These are phyloP conservation scores for Drosophila carrolli DNA, from an alignment of 1,140 invertebrate species.

Conservation along the genomic window DNA sequence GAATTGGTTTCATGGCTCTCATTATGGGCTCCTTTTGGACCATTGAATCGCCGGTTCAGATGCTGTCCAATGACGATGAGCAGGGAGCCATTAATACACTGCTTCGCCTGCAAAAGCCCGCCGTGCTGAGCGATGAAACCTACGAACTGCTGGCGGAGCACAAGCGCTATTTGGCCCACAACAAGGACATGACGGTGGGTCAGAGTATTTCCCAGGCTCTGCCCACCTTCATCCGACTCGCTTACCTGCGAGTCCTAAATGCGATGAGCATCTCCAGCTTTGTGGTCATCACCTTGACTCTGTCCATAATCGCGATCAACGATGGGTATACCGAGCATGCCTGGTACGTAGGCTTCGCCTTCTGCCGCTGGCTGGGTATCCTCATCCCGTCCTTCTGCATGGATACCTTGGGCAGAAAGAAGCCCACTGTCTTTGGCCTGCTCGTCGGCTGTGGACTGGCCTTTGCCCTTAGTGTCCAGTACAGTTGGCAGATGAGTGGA, in stretches of 20 bases:
- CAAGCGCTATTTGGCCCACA: slow-evolving; percentile 57
- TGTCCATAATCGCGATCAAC: not conserved
- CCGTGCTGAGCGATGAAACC: slow-evolving; percentile 48
- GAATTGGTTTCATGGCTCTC: slow-evolving; percentile 43
- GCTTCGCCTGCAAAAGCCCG: slow-evolving; percentile 56
- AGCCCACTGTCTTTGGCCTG: slow-evolving; percentile 37
- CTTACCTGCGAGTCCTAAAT: slow-evolving; percentile 42
- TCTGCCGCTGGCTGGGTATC: slow-evolving; percentile 29
- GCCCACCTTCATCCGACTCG: slow-evolving; percentile 29
- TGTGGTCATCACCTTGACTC: not conserved
- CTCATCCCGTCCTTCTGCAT: slow-evolving; percentile 10
- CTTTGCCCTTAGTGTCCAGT: slow-evolving; percentile 42
- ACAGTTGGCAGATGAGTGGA: not conserved
- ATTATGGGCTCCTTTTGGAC: slow-evolving; percentile 12
- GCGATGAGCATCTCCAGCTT: slow-evolving; percentile 51
- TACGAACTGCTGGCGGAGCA: slow-evolving; percentile 61
- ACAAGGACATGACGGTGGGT: slow-evolving; percentile 31
- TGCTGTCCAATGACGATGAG: slow-evolving; percentile 56
- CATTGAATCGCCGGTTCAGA: slow-evolving; percentile 63
- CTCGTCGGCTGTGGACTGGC: slow-evolving; percentile 22
- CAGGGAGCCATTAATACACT: slow-evolving; percentile 48
- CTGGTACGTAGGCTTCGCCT: slow-evolving; percentile 36
- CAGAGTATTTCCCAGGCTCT: slow-evolving; percentile 45
- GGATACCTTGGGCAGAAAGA: slow-evolving; percentile 56
- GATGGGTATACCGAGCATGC: not conserved